A percentile compares a stretch with the other conserved stretches of the same genome.
Evolutionary conservation across 37 sponge, comb jelly and placozoan species (phyloP).

Genomic region (Beroe forskalii): DNA sequence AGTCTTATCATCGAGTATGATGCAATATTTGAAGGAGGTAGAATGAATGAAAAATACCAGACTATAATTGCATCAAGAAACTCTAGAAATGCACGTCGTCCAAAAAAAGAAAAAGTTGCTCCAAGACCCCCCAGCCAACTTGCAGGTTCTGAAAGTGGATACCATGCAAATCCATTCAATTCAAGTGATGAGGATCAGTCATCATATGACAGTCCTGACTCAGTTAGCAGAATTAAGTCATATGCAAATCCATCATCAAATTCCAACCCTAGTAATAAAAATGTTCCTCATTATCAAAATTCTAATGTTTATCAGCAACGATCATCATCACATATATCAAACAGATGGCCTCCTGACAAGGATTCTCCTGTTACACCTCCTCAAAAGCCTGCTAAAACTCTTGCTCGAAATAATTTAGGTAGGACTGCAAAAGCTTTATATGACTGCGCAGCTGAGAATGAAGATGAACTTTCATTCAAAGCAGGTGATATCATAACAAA

Average conservation of each 20-base stretch:
- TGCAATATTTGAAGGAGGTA: conserved; percentile 60
- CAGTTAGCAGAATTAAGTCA: not conserved
- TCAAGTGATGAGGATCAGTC: conserved; percentile 13
- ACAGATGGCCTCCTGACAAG: conserved; percentile 52
- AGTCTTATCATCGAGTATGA: conserved; percentile 75
- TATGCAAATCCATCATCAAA: not conserved
- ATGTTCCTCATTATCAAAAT: not conserved
- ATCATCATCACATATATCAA: not conserved
- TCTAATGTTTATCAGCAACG: not conserved
- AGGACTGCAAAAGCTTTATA: conserved; percentile 78
- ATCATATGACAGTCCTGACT: conserved; percentile 27
- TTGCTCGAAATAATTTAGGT: not conserved
- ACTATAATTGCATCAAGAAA: conserved; percentile 20
- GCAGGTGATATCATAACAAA: conserved; percentile 77
- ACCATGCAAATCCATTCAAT: not conserved
- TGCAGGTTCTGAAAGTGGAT: not conserved
- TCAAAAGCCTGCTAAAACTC: conserved; percentile 32
- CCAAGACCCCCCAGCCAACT: not conserved
- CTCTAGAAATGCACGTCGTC: not conserved
- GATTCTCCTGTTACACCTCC: not conserved
- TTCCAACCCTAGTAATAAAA: not conserved
- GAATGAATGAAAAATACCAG: conserved; percentile 43
- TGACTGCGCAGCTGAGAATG: conserved; percentile 84
- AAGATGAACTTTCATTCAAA: conserved; percentile 77
- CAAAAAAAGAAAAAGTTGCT: conserved; percentile 16